Conservation (phyloP, 1,140 invertebrate genomes). For the Potamilus streckersoni region DNA sequence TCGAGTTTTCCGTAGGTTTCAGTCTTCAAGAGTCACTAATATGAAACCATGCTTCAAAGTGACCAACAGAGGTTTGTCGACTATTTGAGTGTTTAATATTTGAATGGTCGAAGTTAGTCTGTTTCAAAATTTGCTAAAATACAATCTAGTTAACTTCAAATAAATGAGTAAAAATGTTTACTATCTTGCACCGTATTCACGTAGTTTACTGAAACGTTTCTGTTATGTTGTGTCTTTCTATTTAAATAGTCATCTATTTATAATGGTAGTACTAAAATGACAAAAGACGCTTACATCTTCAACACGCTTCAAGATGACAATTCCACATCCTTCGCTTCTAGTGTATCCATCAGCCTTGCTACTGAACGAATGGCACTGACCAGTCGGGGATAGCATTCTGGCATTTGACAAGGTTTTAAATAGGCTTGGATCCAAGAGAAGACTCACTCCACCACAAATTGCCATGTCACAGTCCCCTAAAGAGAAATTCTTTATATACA, state of each 20-base stretch:
- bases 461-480: conserved; percentile 51
- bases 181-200: neutral
- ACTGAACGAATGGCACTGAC: conserved; percentile 49
- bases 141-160: no score
- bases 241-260: neutral
- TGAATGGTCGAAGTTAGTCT: no score
- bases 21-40: no score
- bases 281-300: conserved; percentile 32
- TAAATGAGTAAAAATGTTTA: neutral
- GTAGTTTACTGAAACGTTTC: neutral
- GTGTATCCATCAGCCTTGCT: conserved; percentile 51
- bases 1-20: no score
- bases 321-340: conserved; percentile 54
- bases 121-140: no score
- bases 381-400: conserved; percentile 47
- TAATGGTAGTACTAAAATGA: neutral
- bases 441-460: conserved; percentile 52
- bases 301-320: conserved; percentile 46
- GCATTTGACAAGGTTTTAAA: conserved; percentile 50
- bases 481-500: neutral
- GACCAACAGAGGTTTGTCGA: no score
- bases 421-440: conserved; percentile 41
- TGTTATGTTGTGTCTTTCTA: neutral
- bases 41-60: no score
- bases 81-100: no score